Evolutionary conservation across 2,797 vertebrate species (phyloP).

Genomic region (Natrix natrix): DNA sequence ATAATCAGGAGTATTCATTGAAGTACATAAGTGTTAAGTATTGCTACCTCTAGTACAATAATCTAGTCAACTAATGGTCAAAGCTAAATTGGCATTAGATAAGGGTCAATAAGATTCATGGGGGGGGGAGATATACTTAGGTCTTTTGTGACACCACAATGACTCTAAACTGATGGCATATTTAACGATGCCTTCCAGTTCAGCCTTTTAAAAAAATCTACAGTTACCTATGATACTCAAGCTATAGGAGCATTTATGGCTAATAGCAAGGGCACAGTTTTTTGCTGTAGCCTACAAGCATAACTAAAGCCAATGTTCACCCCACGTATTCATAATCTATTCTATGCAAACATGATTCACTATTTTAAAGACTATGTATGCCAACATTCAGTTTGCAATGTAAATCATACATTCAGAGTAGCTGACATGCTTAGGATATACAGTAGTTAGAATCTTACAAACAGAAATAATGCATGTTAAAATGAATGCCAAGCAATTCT

Average conservation of each 20-base stretch:
- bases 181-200: background rate
- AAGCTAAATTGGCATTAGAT: background rate
- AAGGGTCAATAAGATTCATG: background rate
- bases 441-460: background rate
- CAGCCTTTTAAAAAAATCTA: background rate
- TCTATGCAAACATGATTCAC: background rate
- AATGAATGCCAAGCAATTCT: background rate
- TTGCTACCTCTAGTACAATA: background rate
- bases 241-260: background rate
- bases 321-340: background rate
- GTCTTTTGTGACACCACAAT: background rate
- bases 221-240: background rate
- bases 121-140: no score
- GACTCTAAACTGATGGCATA: background rate
- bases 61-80: background rate
- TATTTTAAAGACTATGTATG: background rate
- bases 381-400: background rate
- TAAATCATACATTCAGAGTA: background rate
- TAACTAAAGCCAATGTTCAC: background rate
- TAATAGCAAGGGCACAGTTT: background rate
- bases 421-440: background rate
- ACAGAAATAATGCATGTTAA: background rate
- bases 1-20: background rate
- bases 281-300: background rate
- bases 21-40: background rate